Evolutionary conservation across 2,113 vertebrate genomes (phyloP).

Genomic region (Lampris incognitus): DNA sequence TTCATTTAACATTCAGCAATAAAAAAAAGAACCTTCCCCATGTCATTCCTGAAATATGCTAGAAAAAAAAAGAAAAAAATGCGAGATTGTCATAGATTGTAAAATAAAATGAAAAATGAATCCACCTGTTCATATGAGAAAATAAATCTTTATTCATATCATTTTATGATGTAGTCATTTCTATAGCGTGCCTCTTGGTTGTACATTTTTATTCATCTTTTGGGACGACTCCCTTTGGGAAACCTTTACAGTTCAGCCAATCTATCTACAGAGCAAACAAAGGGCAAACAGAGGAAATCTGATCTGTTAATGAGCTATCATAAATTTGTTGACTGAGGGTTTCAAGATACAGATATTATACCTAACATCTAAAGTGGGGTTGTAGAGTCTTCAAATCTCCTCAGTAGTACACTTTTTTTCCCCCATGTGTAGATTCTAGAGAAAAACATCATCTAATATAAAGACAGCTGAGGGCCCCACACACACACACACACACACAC

Average conservation of each 20-base stretch:
- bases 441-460: no score
- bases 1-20: conserved; percentile 98
- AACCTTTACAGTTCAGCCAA: background rate
- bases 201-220: conserved; percentile 25
- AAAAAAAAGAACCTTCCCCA: conserved; percentile 83
- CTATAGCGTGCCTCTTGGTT: conserved; percentile 48
- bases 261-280: background rate
- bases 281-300: conserved; percentile 15
- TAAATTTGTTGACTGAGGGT: no score
- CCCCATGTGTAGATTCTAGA: no score
- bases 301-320: conserved; percentile 16
- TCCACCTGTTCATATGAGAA: conserved; percentile 89
- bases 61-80: conserved; percentile 83
- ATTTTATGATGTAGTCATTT: conserved; percentile 83
- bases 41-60: conserved; percentile 90
- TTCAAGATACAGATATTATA: no score
- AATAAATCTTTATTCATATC: conserved; percentile 92
- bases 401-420: no score
- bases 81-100: conserved; percentile 96
- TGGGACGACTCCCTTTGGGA: background rate
- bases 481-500: background rate
- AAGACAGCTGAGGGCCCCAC: background rate
- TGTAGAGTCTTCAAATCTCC: no score
- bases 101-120: conserved; percentile 84
- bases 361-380: no score